Evolutionary conservation across 2,113 vertebrate genomes (phyloP).

Genomic region (Corynorhinus townsendii): DNA sequence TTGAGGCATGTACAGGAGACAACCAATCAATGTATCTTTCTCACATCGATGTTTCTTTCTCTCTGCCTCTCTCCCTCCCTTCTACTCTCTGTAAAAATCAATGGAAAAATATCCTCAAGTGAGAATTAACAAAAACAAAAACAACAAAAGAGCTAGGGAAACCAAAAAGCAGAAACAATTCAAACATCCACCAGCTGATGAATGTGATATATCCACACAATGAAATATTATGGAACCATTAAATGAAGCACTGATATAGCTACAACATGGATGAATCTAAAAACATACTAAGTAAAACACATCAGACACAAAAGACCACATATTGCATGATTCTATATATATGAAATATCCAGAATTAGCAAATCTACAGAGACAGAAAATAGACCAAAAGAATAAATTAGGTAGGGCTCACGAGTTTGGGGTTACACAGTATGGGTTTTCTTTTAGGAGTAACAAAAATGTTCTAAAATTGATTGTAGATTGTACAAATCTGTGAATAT

Average conservation of each 20-base stretch:
- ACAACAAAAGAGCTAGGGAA: neutral
- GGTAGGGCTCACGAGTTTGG: neutral
- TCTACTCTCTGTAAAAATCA: too few species aligned
- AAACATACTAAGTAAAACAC: neutral
- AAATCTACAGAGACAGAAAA: neutral
- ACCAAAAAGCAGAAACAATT: neutral
- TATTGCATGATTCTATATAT: neutral
- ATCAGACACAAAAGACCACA: neutral
- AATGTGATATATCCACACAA: neutral
- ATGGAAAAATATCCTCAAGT: too few species aligned
- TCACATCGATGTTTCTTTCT: too few species aligned
- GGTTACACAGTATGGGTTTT: neutral
- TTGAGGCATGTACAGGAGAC: too few species aligned
- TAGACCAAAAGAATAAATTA: neutral
- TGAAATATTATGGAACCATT: neutral
- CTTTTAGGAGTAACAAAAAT: neutral
- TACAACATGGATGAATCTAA: neutral
- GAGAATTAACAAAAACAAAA: neutral
- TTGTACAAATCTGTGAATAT: neutral
- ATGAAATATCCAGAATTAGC: neutral
- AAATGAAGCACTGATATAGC: neutral
- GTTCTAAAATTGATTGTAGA: neutral
- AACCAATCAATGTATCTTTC: too few species aligned
- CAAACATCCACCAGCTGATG: neutral
- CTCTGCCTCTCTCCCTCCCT: too few species aligned